Conservation (phyloP, 92 coral and sea anemone genomes). For the Nematostella vectensis region DNA sequence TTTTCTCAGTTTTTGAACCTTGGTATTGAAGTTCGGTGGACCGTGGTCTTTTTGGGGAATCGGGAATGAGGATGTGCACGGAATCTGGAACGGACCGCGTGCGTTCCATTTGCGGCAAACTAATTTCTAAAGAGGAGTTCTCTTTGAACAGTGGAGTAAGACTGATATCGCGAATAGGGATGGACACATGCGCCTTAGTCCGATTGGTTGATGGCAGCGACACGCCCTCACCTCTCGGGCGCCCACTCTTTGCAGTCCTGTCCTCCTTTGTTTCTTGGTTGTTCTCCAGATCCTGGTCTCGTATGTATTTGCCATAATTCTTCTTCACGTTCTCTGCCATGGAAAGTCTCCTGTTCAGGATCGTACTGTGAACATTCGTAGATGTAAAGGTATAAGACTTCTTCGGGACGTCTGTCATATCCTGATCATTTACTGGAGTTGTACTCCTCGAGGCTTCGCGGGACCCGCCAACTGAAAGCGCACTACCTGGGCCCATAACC, state of each 20-base stretch:
- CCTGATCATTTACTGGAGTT: neutral
- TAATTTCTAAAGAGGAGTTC: neutral
- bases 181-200: neutral
- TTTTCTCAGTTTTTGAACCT: neutral
- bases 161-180: neutral
- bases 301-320: slow-evolving; percentile 36
- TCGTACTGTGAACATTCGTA: slow-evolving; percentile 23
- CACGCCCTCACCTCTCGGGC: neutral
- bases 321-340: slow-evolving; percentile 39
- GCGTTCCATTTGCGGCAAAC: neutral
- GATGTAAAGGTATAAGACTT: slow-evolving; percentile 13
- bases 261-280: slow-evolving; percentile 1
- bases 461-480: neutral
- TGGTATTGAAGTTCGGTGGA: neutral
- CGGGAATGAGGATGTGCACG: neutral
- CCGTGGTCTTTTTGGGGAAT: neutral
- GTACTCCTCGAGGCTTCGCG: neutral
- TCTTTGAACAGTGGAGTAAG: neutral
- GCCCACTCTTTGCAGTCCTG: neutral
- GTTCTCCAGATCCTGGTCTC: neutral
- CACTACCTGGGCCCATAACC: neutral
- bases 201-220: neutral
- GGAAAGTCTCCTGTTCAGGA: slow-evolving; percentile 29
- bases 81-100: neutral
- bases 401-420: neutral